Base-by-base conservation (phyloP, 2,888 invertebrate genomes). In the Dolomedes plantarius region DNA sequence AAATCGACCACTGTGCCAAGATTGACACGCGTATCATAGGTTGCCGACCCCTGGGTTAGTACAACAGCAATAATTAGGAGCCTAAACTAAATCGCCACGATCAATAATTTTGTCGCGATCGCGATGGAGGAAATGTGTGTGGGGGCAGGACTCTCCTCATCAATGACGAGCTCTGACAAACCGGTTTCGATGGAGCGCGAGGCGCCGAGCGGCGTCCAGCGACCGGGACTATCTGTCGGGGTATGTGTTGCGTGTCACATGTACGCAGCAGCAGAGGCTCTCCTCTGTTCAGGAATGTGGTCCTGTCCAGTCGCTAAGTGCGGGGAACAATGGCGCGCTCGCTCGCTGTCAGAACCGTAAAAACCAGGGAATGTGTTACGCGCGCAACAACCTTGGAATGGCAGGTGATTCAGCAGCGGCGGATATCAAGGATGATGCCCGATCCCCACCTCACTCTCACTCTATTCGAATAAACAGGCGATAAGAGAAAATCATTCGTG, bases 281-380 rank as follows among this genome's bases (percentile, higher is more conserved):
- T 65, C 73, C 78, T 76, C 46, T 68, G 65, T 62, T 74, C 74
- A 56, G 74, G 83, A 83, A 83, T 83, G 83, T 75, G 69, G 83
- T 83, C 83, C 77, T 77, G 83, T 77, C 77, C 83, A 83, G 72
- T 76, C 64, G 67, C 72, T 39, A 65, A 65, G 77, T 72, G 72
- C 83, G 69, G 83, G 69, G 83, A 77, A 77, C 73, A 83, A 76
- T 77, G 83, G 65, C 67, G 73, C 65, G 23, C 41, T 64, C 64
- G 72, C 19, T 68, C 19, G 69, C 27, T 69, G 69, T 69, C 69
- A 69, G 32, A 36, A 27, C 41, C 27, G 36, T 39, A 69, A 69
- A 39, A 32, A 41, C 69, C 6, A 41, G 69, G 39, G 69, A 69
- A 69, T 69, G 69, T 69, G 69, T 69, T 27, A 27, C 32, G n/a